Percentiles rank a stretch among this genome's conserved stretches.
phyloP scores from a whole-genome alignment of 2,113 vertebrate species.

The Morphnarchus princeps region DNA sequence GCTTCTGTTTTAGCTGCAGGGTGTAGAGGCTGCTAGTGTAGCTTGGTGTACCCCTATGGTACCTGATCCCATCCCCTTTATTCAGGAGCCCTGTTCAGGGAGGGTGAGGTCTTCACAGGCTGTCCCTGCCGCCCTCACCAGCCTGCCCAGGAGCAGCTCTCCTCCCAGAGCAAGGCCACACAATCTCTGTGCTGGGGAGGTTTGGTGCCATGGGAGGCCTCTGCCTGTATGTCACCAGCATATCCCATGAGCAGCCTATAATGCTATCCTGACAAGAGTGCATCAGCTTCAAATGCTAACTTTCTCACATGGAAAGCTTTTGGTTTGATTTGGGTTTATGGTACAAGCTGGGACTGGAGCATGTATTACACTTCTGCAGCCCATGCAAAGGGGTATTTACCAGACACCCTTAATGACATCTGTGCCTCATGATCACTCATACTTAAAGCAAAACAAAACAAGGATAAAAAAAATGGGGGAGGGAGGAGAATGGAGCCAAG shows the following conservation, averaged over 20 bases:
- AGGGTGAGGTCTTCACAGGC: not conserved
- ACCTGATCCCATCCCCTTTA: not conserved
- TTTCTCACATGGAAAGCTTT: not conserved
- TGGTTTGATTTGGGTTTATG: not conserved
- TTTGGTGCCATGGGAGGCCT: not conserved
- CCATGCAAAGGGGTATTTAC: not conserved
- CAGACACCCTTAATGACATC: not conserved
- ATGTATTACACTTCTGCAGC: not conserved
- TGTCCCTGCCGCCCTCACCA: not conserved
- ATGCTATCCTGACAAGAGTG: not conserved
- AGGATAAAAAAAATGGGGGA: not conserved
- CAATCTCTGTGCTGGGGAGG: rapidly evolving
- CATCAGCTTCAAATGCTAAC: not conserved
- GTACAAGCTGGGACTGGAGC: not conserved
- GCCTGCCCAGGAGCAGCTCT: not conserved
- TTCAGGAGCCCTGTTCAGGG: not conserved
- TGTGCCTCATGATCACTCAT: not conserved
- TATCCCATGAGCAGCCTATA: not conserved
- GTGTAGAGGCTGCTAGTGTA: not conserved
- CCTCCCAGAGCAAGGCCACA: not conserved
- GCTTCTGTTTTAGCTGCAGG: not conserved
- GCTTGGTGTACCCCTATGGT: rapidly evolving
- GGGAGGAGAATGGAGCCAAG: not conserved
- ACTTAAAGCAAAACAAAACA: not conserved
- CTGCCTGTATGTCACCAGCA: not conserved